Evolutionary conservation across 2,113 vertebrate genomes (phyloP).

Genomic region (Rhineura floridana): DNA sequence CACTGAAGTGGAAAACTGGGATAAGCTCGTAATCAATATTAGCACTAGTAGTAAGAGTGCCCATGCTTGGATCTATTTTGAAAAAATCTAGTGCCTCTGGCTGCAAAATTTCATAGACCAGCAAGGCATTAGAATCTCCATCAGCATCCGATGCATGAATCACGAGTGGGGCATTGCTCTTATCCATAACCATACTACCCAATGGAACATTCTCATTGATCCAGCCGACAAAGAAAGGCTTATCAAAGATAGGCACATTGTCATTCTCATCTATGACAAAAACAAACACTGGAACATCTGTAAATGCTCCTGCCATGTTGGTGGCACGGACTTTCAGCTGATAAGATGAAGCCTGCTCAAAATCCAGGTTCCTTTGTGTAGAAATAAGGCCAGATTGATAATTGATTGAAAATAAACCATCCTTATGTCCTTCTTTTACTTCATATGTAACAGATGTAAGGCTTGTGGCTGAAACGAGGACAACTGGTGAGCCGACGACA

Average conservation of each 20-base stretch:
- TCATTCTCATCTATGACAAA: slow-evolving; percentile 94
- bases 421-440: slow-evolving; percentile 86
- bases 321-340: slow-evolving; percentile 84
- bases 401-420: slow-evolving; percentile 87
- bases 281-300: slow-evolving; percentile 77
- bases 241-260: slow-evolving; percentile 84
- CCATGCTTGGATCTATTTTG: slow-evolving; percentile 87
- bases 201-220: slow-evolving; percentile 86
- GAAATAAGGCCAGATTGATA: slow-evolving; percentile 89
- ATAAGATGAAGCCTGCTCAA: slow-evolving; percentile 86
- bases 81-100: slow-evolving; percentile 84
- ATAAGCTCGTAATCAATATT: slow-evolving; percentile 86
- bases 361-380: slow-evolving; percentile 82
- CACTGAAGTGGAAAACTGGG: slow-evolving; percentile 82
- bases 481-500: slow-evolving; percentile 78
- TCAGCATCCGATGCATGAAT: slow-evolving; percentile 87
- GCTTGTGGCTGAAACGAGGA: slow-evolving; percentile 82
- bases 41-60: slow-evolving; percentile 82
- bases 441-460: slow-evolving; percentile 86
- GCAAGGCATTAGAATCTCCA: slow-evolving; percentile 84
- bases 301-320: slow-evolving; percentile 80
- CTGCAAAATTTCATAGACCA: slow-evolving; percentile 90
- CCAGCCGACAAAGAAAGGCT: slow-evolving; percentile 80
- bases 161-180: slow-evolving; percentile 86
- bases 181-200: slow-evolving; percentile 87